Evolutionary conservation across 2,797 vertebrate species (phyloP), one percentile per base, ranked within the genome.

Genomic region (Loriculus beryllinus): DNA sequence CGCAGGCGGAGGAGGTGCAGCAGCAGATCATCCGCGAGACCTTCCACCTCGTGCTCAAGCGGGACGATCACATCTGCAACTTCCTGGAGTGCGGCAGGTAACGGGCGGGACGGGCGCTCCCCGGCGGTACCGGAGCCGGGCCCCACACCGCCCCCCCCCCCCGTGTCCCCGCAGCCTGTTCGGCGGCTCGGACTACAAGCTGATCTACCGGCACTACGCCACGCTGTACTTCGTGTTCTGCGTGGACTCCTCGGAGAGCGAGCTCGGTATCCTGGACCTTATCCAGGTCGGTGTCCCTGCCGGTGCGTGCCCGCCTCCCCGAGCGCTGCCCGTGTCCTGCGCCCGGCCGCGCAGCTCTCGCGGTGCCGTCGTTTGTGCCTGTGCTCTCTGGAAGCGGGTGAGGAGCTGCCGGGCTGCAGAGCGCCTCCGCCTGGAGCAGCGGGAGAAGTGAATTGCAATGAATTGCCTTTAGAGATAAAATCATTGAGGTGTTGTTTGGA

Each of bases 41-140:
- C 8, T 99, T 99, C 96, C 99, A 99, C 95, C 97, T 99, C 82
- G 99, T 99, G 23, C 99, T 99, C 19, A 99, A 99, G 96, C 97
- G 99, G 62, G 99, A 99, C 9, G 99, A 99, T 96, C 99, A 99
- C 59, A 99, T 99, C 94, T 99, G 99, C 97, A 99, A 99, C 95
- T 99, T 99, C 97, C 94, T 99, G 82, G 99, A 99, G 96, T 98
- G 99, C 3, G 99, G 99, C 96, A 99, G 99, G 99, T 97, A 57
- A 56, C n/a, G 54, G 54, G 54, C 54, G 54, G 54, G 54, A 15
- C n/a, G 20, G 54, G 54, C n/a, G 52, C 4, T 9, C 20, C 20
- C 52, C 20, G 14, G 54, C 20, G 52, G n/a, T 20, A 3, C n/a
- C n/a, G n/a, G n/a, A 33, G n/a, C 54, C 13, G n/a, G 9, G n/a